phyloP scores from a whole-genome alignment of 2,888 invertebrate species.

The Heliconius ismenius region DNA sequence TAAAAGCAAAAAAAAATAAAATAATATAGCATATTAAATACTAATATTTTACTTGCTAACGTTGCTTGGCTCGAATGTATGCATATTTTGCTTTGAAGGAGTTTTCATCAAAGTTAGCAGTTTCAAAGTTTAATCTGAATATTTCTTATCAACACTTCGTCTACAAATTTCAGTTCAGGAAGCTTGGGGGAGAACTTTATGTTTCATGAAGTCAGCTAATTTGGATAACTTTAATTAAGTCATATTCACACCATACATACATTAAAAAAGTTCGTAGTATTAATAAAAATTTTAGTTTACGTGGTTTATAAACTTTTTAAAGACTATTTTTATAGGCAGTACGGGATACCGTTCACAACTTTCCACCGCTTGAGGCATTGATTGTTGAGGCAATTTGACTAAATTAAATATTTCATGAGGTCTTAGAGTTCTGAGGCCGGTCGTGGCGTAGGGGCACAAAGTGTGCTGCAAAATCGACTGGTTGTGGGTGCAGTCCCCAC shows the following conservation, averaged over 20 bases:
- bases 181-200: not conserved
- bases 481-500: too few species aligned
- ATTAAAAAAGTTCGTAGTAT: not conserved
- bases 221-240: slow-evolving; percentile 19
- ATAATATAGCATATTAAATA: not conserved
- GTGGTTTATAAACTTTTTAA: not conserved
- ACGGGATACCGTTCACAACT: too few species aligned
- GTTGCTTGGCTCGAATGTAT: not conserved
- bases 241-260: not conserved
- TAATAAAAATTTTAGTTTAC: not conserved
- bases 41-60: not conserved
- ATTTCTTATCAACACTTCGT: slow-evolving; percentile 19
- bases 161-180: not conserved
- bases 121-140: slow-evolving; percentile 17
- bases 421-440: too few species aligned
- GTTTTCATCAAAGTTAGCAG: slow-evolving; percentile 14
- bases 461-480: too few species aligned
- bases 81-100: not conserved
- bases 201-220: slow-evolving; percentile 13
- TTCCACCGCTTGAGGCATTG: too few species aligned
- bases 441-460: too few species aligned
- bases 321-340: not conserved
- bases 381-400: too few species aligned
- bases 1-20: not conserved
- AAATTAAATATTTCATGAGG: too few species aligned